Base-by-base conservation (phyloP, 1,140 invertebrate species). In the Musca vetustissima region DNA sequence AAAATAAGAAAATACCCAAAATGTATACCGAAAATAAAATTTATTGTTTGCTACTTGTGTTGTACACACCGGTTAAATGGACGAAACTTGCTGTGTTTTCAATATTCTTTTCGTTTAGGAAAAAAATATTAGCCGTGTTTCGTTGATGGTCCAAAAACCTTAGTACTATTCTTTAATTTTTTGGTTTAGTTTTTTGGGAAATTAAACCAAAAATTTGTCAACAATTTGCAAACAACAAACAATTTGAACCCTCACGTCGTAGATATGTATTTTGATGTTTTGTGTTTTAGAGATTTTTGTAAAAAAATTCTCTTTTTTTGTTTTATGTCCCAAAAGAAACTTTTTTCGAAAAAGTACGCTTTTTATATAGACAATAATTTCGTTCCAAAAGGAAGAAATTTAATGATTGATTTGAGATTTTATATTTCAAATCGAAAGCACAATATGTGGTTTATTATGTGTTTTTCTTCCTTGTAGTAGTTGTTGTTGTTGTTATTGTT, bases 141-240 rank as follows among this genome's bases (percentile, higher is more conserved):
- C 19, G 21, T 64, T 71, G 17, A 70, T 68, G 36, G 22, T 64
- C 64, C 64, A 66, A 69, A 64, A 72, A 78, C 79, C 79, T 81
- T 81, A 80, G 80, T 81, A 79, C 79, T 74, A 81, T 81, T 80
- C 78, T 78, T 66, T 66, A 65, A 50, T 75, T 67, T 22, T 55
- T 28, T 47, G 61, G 67, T 64, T 64, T 64, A 72, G 15, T 61
- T 43, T 61, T 61, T n/a, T 59, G 14, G 19, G 13, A 11, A 32
- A 19, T 36, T 21, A 36, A 61, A 61, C n/a, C 28, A 36, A 61
- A 19, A 61, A 19, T 61, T 36, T 43, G 11, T 61, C 28, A 79
- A 81, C 79, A 75, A 81, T 81, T 81, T 71, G 77, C 79, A 81
- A 80, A 75, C 78, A 75, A 74, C 71, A 73, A 80, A 77, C 78